Evolutionary conservation across 1,140 invertebrate species (phyloP), one percentile per base, ranked within the genome.

Genomic region (Magallana ariakensis): DNA sequence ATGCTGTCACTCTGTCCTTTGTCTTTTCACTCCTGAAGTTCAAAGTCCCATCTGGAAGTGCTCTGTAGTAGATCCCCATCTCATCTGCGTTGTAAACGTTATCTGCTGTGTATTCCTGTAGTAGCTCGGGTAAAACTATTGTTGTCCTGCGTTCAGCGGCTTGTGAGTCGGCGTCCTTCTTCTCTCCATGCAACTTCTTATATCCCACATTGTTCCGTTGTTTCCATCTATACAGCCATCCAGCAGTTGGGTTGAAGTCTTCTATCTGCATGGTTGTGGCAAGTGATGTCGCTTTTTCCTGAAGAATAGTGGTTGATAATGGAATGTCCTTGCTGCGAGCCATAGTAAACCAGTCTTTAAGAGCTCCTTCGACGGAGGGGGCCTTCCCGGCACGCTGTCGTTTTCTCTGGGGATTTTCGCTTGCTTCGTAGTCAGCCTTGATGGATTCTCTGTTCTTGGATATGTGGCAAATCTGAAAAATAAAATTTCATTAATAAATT

Each of bases 61-160:
- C 93, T 89, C 94, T 94, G 89, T 92, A 95, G 94, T 95, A 95
- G 5, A 95, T 90, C 13, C 93, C 94, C 56, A 94, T 95, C 92
- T 95, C 95, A 90, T 95, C 94, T 19, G 93, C 92, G 90, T 95
- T 96, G 91, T 93, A 95, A 82, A 95, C 92, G 88, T 95, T 91
- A 75, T 94, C 89, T 83, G 92, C 89, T 55, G 90, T 84, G 90
- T 95, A 95, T 10, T 92, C 87, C 70, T 89, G 80, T 46, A 91
- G 60, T 53, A 93, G 57, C 56, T 84, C 33, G 8, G 80, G 82
- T 62, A 88, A 58, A 80, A 89, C 81, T 15, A 58, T 85, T 0
- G 7, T 33, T 22, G 60, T 85, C 85, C 87, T 90, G 53, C 81
- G 56, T 13, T 89, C 80, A 3, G 85, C 83, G 9, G 88, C 87